Percentiles rank a stretch among this genome's conserved stretches.
Conservation (phyloP, 2,888 invertebrate species). For the Brachypalpus laphriformis region DNA sequence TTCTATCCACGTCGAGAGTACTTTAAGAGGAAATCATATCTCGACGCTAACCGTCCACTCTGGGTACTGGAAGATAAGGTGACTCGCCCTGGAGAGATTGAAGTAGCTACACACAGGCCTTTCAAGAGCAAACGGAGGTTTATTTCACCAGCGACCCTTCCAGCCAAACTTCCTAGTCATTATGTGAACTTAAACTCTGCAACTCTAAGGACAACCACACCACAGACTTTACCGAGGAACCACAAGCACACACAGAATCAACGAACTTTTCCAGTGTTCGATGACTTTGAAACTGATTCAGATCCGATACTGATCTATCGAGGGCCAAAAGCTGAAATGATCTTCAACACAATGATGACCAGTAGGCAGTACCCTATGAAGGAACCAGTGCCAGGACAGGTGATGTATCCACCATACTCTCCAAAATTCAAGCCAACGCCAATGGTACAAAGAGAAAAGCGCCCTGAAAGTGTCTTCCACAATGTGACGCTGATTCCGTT, state of each 20-base stretch:
- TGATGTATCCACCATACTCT: slow-evolving; percentile 80
- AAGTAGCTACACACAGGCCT: not conserved
- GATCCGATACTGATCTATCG: slow-evolving; percentile 79
- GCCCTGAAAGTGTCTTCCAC: slow-evolving; percentile 2
- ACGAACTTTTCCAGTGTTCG: slow-evolving; percentile 76
- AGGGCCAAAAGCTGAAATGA: slow-evolving; percentile 78
- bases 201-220: not conserved
- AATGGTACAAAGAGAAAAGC: slow-evolving; percentile 76
- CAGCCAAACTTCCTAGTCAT: slow-evolving; percentile 76
- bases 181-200: slow-evolving; percentile 72
- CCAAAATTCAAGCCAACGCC: slow-evolving; percentile 79
- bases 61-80: slow-evolving; percentile 80
- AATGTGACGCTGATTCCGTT: slow-evolving; percentile 80
- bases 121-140: slow-evolving; percentile 9
- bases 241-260: slow-evolving; percentile 75
- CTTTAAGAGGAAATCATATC: slow-evolving; percentile 69
- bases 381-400: slow-evolving; percentile 81
- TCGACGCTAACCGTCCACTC: slow-evolving; percentile 77
- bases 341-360: slow-evolving; percentile 80
- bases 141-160: slow-evolving; percentile 19
- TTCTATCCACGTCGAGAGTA: slow-evolving; percentile 50
- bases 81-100: slow-evolving; percentile 66
- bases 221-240: slow-evolving; percentile 24
- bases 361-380: slow-evolving; percentile 80
- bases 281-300: slow-evolving; percentile 64